Evolutionary conservation across 1,140 invertebrate species (phyloP).

Genomic region (Polyergus mexicanus): DNA sequence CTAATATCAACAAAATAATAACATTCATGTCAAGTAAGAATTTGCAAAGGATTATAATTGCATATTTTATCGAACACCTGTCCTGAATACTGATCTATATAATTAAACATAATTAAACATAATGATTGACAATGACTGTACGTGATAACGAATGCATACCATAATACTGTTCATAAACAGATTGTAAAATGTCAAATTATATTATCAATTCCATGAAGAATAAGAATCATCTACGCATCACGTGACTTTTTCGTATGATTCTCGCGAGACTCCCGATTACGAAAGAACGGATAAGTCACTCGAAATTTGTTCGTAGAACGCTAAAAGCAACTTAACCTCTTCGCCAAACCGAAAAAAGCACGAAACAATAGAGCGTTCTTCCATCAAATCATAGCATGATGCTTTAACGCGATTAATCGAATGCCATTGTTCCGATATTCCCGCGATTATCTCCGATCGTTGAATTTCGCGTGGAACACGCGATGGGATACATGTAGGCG

Average conservation of each 20-base stretch:
- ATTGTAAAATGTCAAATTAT: constrained; percentile 15
- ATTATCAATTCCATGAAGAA: not conserved
- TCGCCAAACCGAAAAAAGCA: not conserved
- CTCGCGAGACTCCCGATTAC: not conserved
- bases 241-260: not conserved
- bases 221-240: not conserved
- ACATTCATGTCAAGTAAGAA: not conserved
- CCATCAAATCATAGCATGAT: not conserved
- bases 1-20: constrained; percentile 73
- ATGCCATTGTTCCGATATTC: not conserved
- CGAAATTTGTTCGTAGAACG: not conserved
- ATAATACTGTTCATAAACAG: not conserved
- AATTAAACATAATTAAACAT: not conserved
- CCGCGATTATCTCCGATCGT: not conserved
- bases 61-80: not conserved
- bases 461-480: not conserved
- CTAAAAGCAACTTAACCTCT: constrained; percentile 22
- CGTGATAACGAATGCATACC: not conserved
- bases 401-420: constrained; percentile 9
- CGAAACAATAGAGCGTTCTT: not conserved
- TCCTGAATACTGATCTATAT: not conserved
- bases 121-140: no score
- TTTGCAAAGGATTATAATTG: not conserved
- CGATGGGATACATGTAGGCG: constrained; percentile 43
- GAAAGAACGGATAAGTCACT: not conserved